Percentiles rank a stretch among this genome's conserved stretches.
Conservation (phyloP, 2,797 vertebrate species). For the Carapus acus region DNA sequence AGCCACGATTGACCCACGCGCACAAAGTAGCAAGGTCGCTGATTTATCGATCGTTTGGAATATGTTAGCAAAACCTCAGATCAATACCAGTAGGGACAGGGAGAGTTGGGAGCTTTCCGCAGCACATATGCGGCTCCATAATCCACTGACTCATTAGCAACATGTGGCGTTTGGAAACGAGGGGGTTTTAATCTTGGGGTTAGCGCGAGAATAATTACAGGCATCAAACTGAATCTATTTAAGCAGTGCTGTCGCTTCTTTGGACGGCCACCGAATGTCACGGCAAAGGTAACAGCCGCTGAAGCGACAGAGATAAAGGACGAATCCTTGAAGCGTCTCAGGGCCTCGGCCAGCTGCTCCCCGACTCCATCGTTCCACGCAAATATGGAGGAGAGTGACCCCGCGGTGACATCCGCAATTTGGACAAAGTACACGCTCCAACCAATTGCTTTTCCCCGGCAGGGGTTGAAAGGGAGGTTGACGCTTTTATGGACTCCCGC, state of each 20-base stretch:
- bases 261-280: conserved; percentile 12
- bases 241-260: conserved; percentile 20
- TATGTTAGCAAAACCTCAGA: conserved; percentile 15
- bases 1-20: too few relatives aligned
- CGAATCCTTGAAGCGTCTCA: background rate
- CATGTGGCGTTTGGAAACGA: background rate
- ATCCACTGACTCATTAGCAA: conserved; percentile 34
- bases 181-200: conserved; percentile 16
- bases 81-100: conserved; percentile 15
- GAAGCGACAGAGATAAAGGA: background rate
- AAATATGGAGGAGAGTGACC: conserved; percentile 31
- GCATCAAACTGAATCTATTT: conserved; percentile 42
- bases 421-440: too few relatives aligned
- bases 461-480: too few relatives aligned
- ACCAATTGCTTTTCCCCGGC: too few relatives aligned
- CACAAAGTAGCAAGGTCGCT: too few relatives aligned
- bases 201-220: conserved; percentile 31
- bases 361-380: conserved; percentile 2
- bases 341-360: conserved; percentile 8
- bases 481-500: too few relatives aligned
- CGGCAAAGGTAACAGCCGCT: conserved; percentile 8
- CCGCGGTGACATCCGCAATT: conserved; percentile 9
- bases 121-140: conserved; percentile 23
- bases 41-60: too few relatives aligned
- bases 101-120: conserved; percentile 7